These are phyloP conservation scores for Paguma larvata DNA, from an alignment of 2,797 vertebrate species.

Conservation along the genomic window DNA sequence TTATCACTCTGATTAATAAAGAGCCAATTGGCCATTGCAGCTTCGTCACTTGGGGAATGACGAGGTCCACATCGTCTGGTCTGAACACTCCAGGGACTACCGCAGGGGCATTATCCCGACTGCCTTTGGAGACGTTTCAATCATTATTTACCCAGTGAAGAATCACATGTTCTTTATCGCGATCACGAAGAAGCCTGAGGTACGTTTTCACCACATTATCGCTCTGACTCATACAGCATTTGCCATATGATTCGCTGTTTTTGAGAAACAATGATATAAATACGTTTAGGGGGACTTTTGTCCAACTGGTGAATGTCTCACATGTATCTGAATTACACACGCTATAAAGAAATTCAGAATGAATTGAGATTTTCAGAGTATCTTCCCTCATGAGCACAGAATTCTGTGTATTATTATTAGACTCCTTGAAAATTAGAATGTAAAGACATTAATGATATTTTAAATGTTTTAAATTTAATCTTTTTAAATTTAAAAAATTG, in stretches of 20 bases:
- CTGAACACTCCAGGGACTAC: conserved; percentile 98
- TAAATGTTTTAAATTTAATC: neutral
- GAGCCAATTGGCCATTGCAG: conserved; percentile 91
- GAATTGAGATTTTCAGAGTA: neutral
- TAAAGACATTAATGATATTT: neutral
- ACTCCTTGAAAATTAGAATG: neutral
- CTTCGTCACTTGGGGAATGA: conserved; percentile 99
- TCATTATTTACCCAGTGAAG: conserved; percentile 99
- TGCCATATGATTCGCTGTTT: neutral
- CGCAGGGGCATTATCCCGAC: conserved; percentile 98
- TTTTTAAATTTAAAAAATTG: neutral
- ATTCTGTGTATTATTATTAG: neutral
- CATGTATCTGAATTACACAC: neutral
- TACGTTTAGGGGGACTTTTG: neutral
- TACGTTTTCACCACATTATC: conserved; percentile 79
- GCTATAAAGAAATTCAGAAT: neutral
- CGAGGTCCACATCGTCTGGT: conserved; percentile 99
- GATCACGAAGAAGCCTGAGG: conserved; percentile 98
- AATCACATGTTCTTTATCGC: conserved; percentile 98
- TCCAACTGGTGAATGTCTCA: neutral
- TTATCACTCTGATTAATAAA: conserved; percentile 88
- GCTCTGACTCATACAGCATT: neutral
- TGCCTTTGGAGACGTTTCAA: conserved; percentile 98
- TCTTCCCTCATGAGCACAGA: conserved; percentile 19
- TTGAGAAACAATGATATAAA: conserved; percentile 1